Evolutionary conservation across 2,888 invertebrate genomes (phyloP), one percentile per base, ranked within the genome.

Genomic region (Pandemis cinnamomeana): DNA sequence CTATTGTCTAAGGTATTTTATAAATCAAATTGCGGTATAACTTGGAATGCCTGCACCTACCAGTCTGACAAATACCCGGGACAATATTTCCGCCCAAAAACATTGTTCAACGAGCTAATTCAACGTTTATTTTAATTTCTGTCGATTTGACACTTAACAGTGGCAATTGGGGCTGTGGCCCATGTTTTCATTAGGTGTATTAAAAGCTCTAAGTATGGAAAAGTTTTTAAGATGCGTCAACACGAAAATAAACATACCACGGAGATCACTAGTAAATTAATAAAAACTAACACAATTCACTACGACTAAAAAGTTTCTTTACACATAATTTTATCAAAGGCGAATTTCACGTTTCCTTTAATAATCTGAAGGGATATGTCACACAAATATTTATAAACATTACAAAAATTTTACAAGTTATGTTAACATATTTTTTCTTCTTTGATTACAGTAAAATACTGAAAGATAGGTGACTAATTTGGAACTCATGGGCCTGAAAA

Each of bases 211-310:
- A 70, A 61, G 58, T 66, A 51, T 60, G 51, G 15, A 51, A 70
- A 53, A 66, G 2, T 42, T 48, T 48, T 48, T 58, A 66, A 63
- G 51, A 61, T 67, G 36, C 46, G 69, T 66, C 73, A 73, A 70
- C n/a, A 42, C 55, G 58, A 11, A 58, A 51, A 41, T 69, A 64
- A 69, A 69, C 6, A 66, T 68, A 58, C 42, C 42, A 51, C 69
- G 60, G 73, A 73, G 73, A 73, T 73, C 73, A 73, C 69, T 73
- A 73, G 55, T 60, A 61, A 69, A 69, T 68, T 67, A 70, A 68
- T 66, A 60, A 73, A 55, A 53, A 15, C 66, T 70, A 51, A 55
- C 20, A 70, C 13, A 46, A 51, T 64, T 58, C 41, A 58, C 46
- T 72, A 72, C n/a, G 41, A 60, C 69, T 69, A 72, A 67, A 36